phyloP scores from a whole-genome alignment of 2,797 vertebrate species.

The Hemibagrus guttatus region DNA sequence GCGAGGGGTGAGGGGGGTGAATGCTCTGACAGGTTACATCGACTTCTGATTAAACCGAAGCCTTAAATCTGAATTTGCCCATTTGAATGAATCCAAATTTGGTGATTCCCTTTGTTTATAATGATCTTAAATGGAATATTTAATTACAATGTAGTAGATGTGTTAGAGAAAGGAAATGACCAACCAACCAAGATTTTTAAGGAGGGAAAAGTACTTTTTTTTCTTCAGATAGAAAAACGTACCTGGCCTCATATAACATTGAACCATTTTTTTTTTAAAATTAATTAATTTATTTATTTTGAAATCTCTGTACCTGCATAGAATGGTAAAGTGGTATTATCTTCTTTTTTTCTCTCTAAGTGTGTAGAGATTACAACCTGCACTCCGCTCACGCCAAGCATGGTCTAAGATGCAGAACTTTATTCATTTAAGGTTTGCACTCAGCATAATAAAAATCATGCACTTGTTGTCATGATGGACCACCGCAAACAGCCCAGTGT shows the following conservation, averaged over 20 bases:
- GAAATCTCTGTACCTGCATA: not conserved
- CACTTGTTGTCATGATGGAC: not conserved
- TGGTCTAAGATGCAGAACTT: not conserved
- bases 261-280: not conserved
- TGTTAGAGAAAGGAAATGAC: not conserved
- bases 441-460: not conserved
- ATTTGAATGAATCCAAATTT: not conserved
- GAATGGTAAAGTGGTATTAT: not conserved
- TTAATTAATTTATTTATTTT: not conserved
- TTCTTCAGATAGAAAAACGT: not conserved
- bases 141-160: not conserved
- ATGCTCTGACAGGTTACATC: not conserved
- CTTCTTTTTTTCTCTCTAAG: too few species aligned
- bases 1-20: constrained; percentile 38
- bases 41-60: not conserved
- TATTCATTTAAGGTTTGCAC: not conserved
- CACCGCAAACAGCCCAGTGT: not conserved
- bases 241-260: not conserved
- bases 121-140: not conserved
- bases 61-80: not conserved
- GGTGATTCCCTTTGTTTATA: not conserved
- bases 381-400: not conserved
- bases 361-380: not conserved
- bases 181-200: too few species aligned
- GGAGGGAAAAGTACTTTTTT: not conserved